Conservation (phyloP, 2,797 vertebrate species). For the Rhabdomys pumilio region DNA sequence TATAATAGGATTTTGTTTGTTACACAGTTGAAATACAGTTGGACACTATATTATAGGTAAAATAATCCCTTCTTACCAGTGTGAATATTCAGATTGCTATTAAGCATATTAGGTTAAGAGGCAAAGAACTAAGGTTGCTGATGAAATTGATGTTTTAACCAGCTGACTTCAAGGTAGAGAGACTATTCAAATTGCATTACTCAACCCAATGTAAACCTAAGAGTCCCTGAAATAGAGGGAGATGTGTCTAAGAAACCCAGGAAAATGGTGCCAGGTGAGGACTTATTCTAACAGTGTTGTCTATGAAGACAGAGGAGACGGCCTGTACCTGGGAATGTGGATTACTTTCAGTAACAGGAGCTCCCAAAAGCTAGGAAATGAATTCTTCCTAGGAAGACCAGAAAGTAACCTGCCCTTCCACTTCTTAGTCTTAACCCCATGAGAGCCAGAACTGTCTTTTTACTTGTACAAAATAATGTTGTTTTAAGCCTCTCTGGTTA, state of each 20-base stretch:
- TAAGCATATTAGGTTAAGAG: background rate
- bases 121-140: background rate
- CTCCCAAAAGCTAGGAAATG: background rate
- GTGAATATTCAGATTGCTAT: background rate
- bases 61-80: background rate
- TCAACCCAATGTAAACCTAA: background rate
- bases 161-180: background rate
- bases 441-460: background rate
- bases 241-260: background rate
- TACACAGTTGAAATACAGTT: background rate
- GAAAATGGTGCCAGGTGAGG: background rate
- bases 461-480: background rate
- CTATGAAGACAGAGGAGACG: background rate
- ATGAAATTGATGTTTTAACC: constrained; percentile 8
- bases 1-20: background rate
- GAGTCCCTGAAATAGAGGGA: background rate
- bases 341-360: background rate
- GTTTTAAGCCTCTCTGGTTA: background rate
- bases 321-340: background rate
- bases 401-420: fast-evolving
- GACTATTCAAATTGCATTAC: background rate
- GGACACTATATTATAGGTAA: background rate
- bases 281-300: background rate
- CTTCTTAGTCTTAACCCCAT: background rate
- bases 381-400: background rate